phyloP scores from a whole-genome alignment of 2,113 vertebrate genomes.

The Cavia aperea region DNA sequence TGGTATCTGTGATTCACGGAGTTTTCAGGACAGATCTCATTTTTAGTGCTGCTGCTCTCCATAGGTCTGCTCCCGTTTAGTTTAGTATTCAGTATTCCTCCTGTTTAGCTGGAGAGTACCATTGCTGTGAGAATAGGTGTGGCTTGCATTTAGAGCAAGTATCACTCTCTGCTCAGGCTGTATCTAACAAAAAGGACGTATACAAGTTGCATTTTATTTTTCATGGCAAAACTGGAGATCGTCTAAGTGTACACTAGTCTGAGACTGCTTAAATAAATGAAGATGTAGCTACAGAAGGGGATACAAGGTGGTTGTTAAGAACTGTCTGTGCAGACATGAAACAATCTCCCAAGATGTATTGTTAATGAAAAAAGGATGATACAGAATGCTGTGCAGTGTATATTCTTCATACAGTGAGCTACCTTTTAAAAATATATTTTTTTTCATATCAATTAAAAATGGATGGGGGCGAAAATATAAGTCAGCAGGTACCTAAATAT shows the following conservation, averaged over 20 bases:
- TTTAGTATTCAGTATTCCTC: neutral
- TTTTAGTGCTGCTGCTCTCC: neutral
- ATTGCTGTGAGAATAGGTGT: neutral
- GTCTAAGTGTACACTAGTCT: neutral
- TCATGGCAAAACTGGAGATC: neutral
- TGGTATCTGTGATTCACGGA: accelerated
- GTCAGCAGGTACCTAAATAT: neutral
- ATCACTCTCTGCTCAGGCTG: neutral
- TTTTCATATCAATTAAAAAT: neutral
- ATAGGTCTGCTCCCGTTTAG: neutral
- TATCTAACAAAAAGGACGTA: neutral
- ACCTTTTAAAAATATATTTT: neutral
- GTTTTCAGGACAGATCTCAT: neutral
- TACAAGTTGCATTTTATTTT: neutral
- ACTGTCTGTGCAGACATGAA: accelerated
- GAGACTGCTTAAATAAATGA: neutral
- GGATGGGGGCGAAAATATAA: neutral
- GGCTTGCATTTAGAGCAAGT: neutral
- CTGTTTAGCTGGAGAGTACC: neutral
- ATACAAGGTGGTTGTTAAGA: neutral
- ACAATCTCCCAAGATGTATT: neutral
- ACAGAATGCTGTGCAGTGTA: accelerated
- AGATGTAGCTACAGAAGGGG: neutral
- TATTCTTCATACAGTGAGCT: neutral
- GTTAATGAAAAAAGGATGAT: neutral